Conservation (phyloP, 2,113 vertebrate genomes). For the Muntiacus muntjak region DNA sequence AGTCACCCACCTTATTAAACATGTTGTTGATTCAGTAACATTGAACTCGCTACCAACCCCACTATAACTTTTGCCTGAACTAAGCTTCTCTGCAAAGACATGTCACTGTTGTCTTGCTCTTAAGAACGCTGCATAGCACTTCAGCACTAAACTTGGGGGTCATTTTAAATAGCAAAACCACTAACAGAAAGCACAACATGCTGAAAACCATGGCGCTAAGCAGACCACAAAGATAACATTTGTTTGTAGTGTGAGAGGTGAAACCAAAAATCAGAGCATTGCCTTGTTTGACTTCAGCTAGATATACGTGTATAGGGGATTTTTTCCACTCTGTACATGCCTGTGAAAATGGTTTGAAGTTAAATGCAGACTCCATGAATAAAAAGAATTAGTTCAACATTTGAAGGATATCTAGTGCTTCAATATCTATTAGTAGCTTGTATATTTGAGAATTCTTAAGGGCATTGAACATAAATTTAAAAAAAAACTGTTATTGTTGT, state of each 20-base stretch:
- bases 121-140: neutral
- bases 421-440: neutral
- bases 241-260: neutral
- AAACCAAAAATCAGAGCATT: neutral
- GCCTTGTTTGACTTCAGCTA: neutral
- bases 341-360: neutral
- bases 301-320: neutral
- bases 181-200: neutral
- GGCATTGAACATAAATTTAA: neutral
- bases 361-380: neutral
- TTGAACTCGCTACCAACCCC: neutral
- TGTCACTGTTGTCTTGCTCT: neutral
- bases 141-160: rapidly evolving
- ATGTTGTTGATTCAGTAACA: neutral
- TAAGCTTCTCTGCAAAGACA: neutral
- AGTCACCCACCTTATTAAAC: neutral
- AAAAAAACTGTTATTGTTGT: neutral
- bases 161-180: neutral
- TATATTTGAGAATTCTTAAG: neutral
- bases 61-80: neutral
- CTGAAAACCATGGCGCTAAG: neutral
- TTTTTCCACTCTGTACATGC: neutral
- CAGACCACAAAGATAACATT: rapidly evolving
- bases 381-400: neutral
- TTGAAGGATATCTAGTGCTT: neutral